Evolutionary conservation across 1,140 invertebrate genomes (phyloP), one percentile per base, ranked within the genome.

Genomic region (Hylaeus anthracinus): DNA sequence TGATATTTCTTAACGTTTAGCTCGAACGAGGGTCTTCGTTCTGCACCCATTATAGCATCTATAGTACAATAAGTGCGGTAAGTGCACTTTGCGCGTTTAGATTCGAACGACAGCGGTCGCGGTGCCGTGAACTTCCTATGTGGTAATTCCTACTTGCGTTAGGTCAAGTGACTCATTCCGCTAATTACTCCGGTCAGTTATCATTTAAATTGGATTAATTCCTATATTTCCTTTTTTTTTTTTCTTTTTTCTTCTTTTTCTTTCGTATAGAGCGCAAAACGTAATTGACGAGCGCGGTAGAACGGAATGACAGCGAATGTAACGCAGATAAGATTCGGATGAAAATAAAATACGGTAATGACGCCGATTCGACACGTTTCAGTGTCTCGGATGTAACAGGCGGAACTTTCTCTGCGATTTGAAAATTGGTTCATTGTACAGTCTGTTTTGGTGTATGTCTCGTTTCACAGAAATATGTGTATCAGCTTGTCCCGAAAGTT

Each of bases 131-230:
- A 85, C 83, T 86, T 86, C 71, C 79, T 86, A 86, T 86, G 70
- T 60, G 58, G 72, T 76, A 85, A 78, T 82, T 71, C 73, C 71
- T 76, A 48, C 65, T 72, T 61, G 74, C 83, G 82, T 86, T 71
- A 76, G 80, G 88, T 90, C 84, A 88, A 86, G 81, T 90, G 88
- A 87, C 82, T 89, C 86, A 85, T 85, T 89, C 85, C 79, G 69
- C 77, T 90, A 89, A 90, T 89, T 90, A 83, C 79, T 66, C 80
- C 70, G 72, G 73, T 67, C 82, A 71, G 82, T 84, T 84, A 83
- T 86, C 84, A 88, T 82, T 81, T 83, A 83, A 89, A 89, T 89
- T 89, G 83, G 87, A 88, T 89, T 88, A 86, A 87, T 88, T 89
- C 71, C 66, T 56, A 72, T 51, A 77, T 70, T 72, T 87, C 79